Evolutionary conservation across 2,888 invertebrate genomes (phyloP), one percentile per base, ranked within the genome.

Genomic region (Tinea semifulvella): DNA sequence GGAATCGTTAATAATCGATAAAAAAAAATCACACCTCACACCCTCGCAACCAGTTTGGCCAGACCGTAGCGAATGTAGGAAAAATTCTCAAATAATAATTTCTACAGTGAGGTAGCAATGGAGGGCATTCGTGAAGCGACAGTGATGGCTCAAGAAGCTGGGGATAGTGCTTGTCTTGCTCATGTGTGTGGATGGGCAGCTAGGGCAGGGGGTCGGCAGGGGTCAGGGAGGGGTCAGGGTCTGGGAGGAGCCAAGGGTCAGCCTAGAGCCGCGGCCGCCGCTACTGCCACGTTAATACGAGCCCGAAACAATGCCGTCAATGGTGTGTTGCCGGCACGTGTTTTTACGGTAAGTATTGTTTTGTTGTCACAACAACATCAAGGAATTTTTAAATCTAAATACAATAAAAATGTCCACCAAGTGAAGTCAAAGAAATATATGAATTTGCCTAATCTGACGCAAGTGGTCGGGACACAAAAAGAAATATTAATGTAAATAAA

Each of bases 101-200:
- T n/a, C n/a, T n/a, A n/a, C 55, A 92, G 91, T 49, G 84, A 87
- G 40, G 88, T 93, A 62, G 93, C 94, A 0, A 70, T 91, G 60
- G 86, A 88, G 47, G 89, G 92, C 11, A 82, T 96, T n/a, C 88
- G 88, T 53, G 96, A 96, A 75, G 92, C 94, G 7, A 87, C 96
- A 44, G 88, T 88, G 69, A 84, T 93, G 61, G 92, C 95, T 2
- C 95, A 96, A 66, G 93, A 94, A 71, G 89, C 90, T 46, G 91
- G 89, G 48, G 96, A 96, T 65, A 88, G 89, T 57, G 84, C 91
- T 45, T 95, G 94, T 61, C 80, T 95, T 44, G 93, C 94, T 66
- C 87, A 92, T 60, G 91, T 92, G 44, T 88, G 91, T 58, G 90
- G 90, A 42, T 96, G 93, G 94, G 84, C 92, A 56, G 68, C 69